A percentile compares a stretch with the other conserved stretches of the same genome.
These are phyloP conservation scores for Sarcophaga caerulescens DNA, from an alignment of 2,888 invertebrate genomes.

Conservation along the genomic window DNA sequence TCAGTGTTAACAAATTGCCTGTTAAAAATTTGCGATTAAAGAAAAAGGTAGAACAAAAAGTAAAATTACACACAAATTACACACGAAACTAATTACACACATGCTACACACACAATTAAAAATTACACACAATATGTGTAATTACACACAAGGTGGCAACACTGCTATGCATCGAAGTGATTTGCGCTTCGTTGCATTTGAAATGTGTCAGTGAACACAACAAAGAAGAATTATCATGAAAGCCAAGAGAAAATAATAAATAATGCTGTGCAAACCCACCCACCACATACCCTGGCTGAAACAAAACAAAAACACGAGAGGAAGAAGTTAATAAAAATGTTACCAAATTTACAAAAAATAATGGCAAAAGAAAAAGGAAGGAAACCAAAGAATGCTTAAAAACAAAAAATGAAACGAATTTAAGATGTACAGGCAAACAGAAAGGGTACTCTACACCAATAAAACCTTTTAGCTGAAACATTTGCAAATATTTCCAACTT, in stretches of 20 bases:
- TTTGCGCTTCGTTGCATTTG: constrained; percentile 66
- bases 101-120: too few relatives aligned
- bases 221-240: constrained; percentile 51
- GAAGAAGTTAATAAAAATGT: constrained; percentile 49
- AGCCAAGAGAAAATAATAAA: constrained; percentile 41
- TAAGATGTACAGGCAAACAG: too few relatives aligned
- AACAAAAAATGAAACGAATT: constrained; percentile 14
- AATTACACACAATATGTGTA: too few relatives aligned
- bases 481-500: too few relatives aligned
- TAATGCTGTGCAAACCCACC: constrained; percentile 10
- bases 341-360: constrained; percentile 31
- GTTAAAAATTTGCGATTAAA: too few relatives aligned
- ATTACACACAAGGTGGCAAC: too few relatives aligned
- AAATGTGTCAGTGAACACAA: constrained; percentile 68
- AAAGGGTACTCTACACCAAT: too few relatives aligned
- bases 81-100: too few relatives aligned
- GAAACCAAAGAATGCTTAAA: not conserved
- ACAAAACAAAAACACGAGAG: constrained; percentile 21
- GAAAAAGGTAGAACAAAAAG: too few relatives aligned
- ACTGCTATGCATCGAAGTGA: constrained; percentile 44
- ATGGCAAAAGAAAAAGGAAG: not conserved
- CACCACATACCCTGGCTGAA: not conserved
- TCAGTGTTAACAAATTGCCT: too few relatives aligned
- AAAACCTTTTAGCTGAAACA: too few relatives aligned
- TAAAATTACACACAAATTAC: too few relatives aligned